phyloP scores from a whole-genome alignment of 2,113 vertebrate genomes.

The Gymnogyps californianus region DNA sequence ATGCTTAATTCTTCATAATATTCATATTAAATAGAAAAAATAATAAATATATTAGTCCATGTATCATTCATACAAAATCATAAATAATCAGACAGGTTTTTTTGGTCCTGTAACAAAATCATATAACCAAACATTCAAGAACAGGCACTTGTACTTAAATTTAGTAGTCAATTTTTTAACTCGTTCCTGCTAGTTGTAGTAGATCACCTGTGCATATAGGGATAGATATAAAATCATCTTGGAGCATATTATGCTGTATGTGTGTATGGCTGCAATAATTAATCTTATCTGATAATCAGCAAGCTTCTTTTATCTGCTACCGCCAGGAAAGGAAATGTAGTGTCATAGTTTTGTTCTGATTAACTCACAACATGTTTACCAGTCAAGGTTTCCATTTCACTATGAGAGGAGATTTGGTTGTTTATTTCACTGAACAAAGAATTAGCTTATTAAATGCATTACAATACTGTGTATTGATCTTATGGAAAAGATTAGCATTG shows the following conservation, averaged over 20 bases:
- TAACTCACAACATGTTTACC: not conserved
- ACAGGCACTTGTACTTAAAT: not conserved
- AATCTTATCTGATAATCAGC: not conserved
- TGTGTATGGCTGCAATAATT: not conserved
- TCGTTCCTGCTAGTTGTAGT: not conserved
- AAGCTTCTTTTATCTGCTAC: not conserved
- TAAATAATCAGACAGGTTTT: not conserved
- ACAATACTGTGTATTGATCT: not conserved
- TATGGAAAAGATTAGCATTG: not conserved
- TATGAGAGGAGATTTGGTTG: not conserved
- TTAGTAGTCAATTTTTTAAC: not conserved
- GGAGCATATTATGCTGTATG: not conserved
- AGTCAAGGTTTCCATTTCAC: not conserved
- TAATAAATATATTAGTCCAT: not conserved
- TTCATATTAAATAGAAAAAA: not conserved
- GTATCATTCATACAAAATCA: not conserved
- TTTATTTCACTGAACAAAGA: not conserved
- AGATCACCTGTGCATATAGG: not conserved
- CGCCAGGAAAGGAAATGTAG: not conserved
- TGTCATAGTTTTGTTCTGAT: not conserved
- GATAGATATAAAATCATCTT: not conserved
- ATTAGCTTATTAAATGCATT: not conserved
- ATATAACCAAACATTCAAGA: not conserved
- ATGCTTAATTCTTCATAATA: not conserved
- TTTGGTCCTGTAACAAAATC: not conserved